Conservation (phyloP, 2,888 invertebrate species). For the Agrochola macilenta region DNA sequence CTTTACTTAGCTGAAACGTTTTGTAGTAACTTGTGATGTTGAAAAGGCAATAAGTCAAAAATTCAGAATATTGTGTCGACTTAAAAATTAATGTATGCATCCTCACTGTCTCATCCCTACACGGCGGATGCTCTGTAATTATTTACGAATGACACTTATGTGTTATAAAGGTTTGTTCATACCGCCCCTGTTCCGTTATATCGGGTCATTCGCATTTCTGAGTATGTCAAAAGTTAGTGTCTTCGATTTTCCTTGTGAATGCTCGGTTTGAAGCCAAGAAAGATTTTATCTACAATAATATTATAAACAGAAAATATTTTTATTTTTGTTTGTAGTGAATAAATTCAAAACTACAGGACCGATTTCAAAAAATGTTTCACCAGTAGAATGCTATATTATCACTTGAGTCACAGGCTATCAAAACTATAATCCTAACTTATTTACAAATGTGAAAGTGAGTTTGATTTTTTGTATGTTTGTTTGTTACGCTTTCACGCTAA, state of each 20-base stretch:
- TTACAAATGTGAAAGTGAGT: no score
- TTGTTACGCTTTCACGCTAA: no score
- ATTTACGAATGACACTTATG: constrained; percentile 64
- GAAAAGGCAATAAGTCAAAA: constrained; percentile 21
- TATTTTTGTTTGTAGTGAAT: no score
- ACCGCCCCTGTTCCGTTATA: not conserved
- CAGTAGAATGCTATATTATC: no score
- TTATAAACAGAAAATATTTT: no score
- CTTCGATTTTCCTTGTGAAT: constrained; percentile 4
- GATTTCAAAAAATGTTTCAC: no score
- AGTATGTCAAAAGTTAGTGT: not conserved
- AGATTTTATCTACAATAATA: not conserved
- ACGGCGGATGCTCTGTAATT: constrained; percentile 53
- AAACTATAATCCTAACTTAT: no score
- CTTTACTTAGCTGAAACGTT: constrained; percentile 10
- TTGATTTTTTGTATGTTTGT: no score
- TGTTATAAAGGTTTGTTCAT: constrained; percentile 45
- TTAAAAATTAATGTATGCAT: constrained; percentile 53
- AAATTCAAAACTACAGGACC: no score
- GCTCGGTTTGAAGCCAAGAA: not conserved
- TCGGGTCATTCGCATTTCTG: not conserved
- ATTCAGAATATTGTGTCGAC: constrained; percentile 17
- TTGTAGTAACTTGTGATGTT: constrained; percentile 3
- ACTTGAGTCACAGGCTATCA: no score
- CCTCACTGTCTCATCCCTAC: constrained; percentile 18